A percentile compares a stretch with the other conserved stretches of the same genome.
These are phyloP conservation scores for Ochropleura leucogaster DNA, from an alignment of 2,888 invertebrate genomes.

Conservation along the genomic window DNA sequence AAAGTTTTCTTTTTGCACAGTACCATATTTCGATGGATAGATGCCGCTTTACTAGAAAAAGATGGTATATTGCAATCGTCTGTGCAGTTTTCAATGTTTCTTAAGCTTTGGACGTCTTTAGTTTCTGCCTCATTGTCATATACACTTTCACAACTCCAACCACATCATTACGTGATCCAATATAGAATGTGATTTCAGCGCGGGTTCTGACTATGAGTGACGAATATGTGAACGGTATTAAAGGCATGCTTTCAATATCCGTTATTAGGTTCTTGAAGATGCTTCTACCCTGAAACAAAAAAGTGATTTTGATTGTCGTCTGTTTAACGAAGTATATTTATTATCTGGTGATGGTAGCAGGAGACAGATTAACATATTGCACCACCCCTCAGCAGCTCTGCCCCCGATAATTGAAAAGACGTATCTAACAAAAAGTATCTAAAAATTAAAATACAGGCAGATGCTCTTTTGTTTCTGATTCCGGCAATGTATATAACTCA, in stretches of 20 bases:
- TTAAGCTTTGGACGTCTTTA: not conserved
- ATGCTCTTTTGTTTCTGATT: too few species aligned
- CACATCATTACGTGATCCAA: conserved; percentile 12
- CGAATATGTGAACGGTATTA: conserved; percentile 45
- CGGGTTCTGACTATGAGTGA: conserved; percentile 37
- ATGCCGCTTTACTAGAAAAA: too few species aligned
- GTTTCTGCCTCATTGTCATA: conserved; percentile 21
- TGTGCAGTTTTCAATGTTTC: not conserved
- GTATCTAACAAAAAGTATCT: too few species aligned
- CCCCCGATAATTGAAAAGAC: too few species aligned
- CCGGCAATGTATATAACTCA: too few species aligned
- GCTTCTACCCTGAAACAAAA: conserved; percentile 43
- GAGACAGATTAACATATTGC: not conserved
- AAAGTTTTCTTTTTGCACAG: too few species aligned
- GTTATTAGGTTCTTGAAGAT: conserved; percentile 36
- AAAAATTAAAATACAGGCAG: too few species aligned
- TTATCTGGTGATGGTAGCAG: not conserved
- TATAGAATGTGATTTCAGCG: conserved; percentile 13
- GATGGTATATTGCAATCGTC: too few species aligned
- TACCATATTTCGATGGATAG: too few species aligned
- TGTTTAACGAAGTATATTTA: not conserved
- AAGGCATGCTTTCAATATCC: conserved; percentile 18
- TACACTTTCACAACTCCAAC: conserved; percentile 22
- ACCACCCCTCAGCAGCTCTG: not conserved
- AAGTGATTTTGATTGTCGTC: too few species aligned